Base-by-base conservation (phyloP, 2,888 invertebrate genomes). In the Aspidiotus destructor region DNA sequence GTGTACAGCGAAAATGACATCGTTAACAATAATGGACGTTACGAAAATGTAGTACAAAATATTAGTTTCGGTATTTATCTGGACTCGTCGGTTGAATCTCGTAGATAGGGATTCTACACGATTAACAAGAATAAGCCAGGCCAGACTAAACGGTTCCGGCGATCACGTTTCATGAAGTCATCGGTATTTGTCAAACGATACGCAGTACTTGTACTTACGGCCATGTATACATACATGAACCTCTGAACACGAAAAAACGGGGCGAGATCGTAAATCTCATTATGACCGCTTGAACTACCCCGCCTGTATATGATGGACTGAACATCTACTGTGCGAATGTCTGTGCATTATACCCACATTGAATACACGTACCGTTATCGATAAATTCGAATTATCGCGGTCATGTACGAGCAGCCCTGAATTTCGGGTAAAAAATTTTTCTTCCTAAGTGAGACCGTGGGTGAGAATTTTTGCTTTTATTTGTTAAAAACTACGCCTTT, bases 121-220 rank as follows among this genome's bases (percentile, higher is more conserved):
- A 16, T 16, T n/a, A n/a, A 5, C 16, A 13, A 64, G 15, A 55
- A 54, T 42, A 64, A 64, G 40, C 28, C 10, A 57, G 41, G 28
- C 55, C 17, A 61, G 17, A 40, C 61, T 57, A 64, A 64, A 64
- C 65, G 57, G 65, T 65, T 65, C 65, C 65, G 65, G 65, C 58
- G 58, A 65, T 65, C 65, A 65, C 58, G 55, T 57, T 65, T 44
- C 57, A 64, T 54, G 54, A 57, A 65, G 58, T 65, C 65, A 65
- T 65, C 65, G 58, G 65, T 65, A 58, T 28, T 65, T 57, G 65
- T 65, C 65, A 65, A 48, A 44, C 65, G 58, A 17, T 28, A 28
- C 28, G 28, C 28, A 28, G 28, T 28, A 28, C 28, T 28, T 28
- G 28, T 28, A 28, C 28, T 28, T 28, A 28, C 2, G 28, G 28